A percentile compares a stretch with the other conserved stretches of the same genome.
phyloP scores from a whole-genome alignment of 1,140 invertebrate species.

The Papilio polytes region DNA sequence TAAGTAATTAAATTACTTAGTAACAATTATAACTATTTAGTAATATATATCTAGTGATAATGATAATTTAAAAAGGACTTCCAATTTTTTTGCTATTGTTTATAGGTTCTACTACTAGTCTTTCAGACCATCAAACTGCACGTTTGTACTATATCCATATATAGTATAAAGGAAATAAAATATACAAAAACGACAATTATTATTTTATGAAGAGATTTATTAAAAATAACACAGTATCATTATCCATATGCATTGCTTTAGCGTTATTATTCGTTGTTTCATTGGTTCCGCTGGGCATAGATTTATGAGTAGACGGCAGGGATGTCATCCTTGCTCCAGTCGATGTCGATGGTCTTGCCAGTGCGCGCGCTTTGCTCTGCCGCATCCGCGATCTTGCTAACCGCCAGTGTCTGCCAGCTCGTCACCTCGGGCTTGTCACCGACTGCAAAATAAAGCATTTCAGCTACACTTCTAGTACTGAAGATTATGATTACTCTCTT shows the following conservation, averaged over 20 bases:
- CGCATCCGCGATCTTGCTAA: conserved; percentile 84
- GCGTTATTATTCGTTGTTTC: not conserved
- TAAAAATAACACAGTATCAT: not conserved
- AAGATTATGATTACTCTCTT: not conserved
- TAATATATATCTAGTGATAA: too few relatives aligned
- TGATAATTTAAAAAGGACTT: too few relatives aligned
- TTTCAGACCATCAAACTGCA: too few relatives aligned
- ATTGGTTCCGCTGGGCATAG: not conserved
- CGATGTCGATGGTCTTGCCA: conserved; percentile 47
- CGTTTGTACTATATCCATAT: not conserved
- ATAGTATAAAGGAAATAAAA: not conserved
- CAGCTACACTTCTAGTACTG: not conserved
- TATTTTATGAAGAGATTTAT: not conserved
- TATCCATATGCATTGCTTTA: not conserved
- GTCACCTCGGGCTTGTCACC: conserved; percentile 73
- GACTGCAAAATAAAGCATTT: conserved; percentile 55
- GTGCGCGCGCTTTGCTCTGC: conserved; percentile 84
- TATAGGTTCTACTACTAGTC: too few relatives aligned
- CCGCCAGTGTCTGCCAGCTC: conserved; percentile 83
- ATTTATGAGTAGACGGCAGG: conserved; percentile 49
- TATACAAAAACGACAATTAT: not conserved
- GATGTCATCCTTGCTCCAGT: conserved; percentile 54
- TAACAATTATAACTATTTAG: too few relatives aligned
- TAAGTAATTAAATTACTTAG: not conserved
- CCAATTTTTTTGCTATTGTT: too few relatives aligned